A percentile compares a stretch with the other conserved stretches of the same genome.
phyloP scores from a whole-genome alignment of 2,888 invertebrate genomes.

The Drosophila anceps region DNA sequence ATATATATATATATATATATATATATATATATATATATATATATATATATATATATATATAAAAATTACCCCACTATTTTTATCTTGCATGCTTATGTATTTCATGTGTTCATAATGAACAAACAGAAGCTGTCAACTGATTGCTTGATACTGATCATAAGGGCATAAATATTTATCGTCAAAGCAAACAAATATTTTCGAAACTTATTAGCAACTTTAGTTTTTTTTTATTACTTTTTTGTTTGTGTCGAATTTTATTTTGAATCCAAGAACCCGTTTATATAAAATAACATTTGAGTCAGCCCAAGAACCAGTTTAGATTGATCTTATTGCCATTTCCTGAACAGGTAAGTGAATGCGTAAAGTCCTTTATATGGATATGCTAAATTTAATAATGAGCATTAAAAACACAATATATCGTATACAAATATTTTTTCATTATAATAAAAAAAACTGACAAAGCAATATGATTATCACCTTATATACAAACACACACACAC shows the following conservation, averaged over 20 bases:
- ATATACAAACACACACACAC: not conserved
- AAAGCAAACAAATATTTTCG: not conserved
- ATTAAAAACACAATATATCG: not conserved
- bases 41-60: too few relatives aligned
- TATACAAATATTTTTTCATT: not conserved
- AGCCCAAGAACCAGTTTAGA: constrained; percentile 28
- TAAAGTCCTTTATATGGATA: not conserved
- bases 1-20: too few relatives aligned
- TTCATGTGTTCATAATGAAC: not conserved
- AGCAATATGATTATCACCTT: constrained; percentile 8
- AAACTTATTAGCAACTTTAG: not conserved
- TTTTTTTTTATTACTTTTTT: not conserved
- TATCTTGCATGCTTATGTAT: too few relatives aligned
- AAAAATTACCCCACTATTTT: too few relatives aligned
- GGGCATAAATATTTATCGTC: not conserved
- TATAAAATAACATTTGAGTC: constrained; percentile 7
- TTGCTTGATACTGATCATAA: not conserved
- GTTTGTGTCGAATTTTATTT: not conserved
- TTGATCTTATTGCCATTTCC: not conserved
- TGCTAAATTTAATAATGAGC: not conserved
- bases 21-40: too few relatives aligned
- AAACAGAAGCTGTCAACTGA: not conserved
- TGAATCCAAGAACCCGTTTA: constrained; percentile 39
- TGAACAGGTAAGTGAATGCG: not conserved
- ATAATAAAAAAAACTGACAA: not conserved